Evolutionary conservation across 64 coral and sea anemone genomes (phyloP).

Genomic region (Pocillopora verrucosa): DNA sequence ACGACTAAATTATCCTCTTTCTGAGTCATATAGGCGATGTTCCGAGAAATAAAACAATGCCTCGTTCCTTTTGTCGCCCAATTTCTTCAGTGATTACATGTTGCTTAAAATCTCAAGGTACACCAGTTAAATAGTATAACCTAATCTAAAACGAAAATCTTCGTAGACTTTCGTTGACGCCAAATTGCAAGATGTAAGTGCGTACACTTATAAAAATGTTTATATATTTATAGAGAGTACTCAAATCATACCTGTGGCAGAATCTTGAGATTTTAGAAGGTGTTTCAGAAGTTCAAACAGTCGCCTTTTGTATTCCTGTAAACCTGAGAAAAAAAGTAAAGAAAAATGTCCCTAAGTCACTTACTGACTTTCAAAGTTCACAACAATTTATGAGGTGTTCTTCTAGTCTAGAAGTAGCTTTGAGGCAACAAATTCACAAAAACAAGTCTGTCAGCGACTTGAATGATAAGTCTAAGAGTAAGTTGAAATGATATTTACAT

Average conservation of each 20-base stretch:
- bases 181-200: too few species aligned
- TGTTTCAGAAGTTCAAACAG: slow-evolving; percentile 27
- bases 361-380: background rate
- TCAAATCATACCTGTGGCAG: background rate
- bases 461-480: background rate
- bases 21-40: too few species aligned
- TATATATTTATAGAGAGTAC: background rate
- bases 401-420: background rate
- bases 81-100: too few species aligned
- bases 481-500: background rate
- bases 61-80: too few species aligned
- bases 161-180: too few species aligned
- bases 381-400: background rate
- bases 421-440: background rate
- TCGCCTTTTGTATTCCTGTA: slow-evolving; percentile 32
- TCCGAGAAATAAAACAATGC: too few species aligned
- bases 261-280: background rate
- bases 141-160: too few species aligned
- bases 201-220: too few species aligned
- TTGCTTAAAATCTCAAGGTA: too few species aligned
- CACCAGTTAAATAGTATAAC: too few species aligned
- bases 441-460: background rate
- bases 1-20: too few species aligned
- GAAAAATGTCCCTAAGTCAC: background rate
- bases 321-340: background rate